These are phyloP conservation scores for Aurelia aurita DNA, from an alignment of 30 jellyfish, hydroid and myxozoan species.

Conservation along the genomic window DNA sequence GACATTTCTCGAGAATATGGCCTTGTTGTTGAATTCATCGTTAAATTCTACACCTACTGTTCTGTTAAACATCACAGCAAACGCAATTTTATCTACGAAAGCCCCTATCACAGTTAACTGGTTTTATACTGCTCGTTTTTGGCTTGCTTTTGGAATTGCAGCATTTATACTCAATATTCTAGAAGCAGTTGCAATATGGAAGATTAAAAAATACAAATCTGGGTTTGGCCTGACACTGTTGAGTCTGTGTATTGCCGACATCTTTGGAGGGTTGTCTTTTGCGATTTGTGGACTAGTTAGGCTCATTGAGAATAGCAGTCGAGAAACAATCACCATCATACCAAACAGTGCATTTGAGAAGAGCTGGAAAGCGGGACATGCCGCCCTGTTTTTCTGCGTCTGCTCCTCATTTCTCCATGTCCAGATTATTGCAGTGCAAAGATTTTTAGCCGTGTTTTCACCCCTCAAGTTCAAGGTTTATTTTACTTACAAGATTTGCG, in stretches of 20 bases:
- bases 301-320: constrained; percentile 12
- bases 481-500: constrained; percentile 19
- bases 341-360: constrained; percentile 4
- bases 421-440: constrained; percentile 16
- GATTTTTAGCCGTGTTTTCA: constrained; percentile 23
- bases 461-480: constrained; percentile 27
- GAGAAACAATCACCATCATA: neutral
- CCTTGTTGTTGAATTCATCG: no score
- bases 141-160: constrained; percentile 42
- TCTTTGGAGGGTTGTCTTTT: constrained; percentile 42
- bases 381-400: constrained; percentile 28
- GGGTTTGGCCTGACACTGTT: constrained; percentile 40
- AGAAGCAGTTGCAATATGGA: constrained; percentile 22
- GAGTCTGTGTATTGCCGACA: constrained; percentile 33
- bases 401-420: constrained; percentile 24
- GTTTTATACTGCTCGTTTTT: constrained; percentile 41
- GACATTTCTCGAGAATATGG: no score
- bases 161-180: constrained; percentile 3
- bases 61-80: no score
- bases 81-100: no score
- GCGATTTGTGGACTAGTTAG: constrained; percentile 21
- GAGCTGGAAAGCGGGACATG: constrained; percentile 40
- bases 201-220: neutral
- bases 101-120: constrained; percentile 8
- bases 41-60: no score